Conservation (phyloP, 2,888 invertebrate species). For the Carterocephalus palaemon region DNA sequence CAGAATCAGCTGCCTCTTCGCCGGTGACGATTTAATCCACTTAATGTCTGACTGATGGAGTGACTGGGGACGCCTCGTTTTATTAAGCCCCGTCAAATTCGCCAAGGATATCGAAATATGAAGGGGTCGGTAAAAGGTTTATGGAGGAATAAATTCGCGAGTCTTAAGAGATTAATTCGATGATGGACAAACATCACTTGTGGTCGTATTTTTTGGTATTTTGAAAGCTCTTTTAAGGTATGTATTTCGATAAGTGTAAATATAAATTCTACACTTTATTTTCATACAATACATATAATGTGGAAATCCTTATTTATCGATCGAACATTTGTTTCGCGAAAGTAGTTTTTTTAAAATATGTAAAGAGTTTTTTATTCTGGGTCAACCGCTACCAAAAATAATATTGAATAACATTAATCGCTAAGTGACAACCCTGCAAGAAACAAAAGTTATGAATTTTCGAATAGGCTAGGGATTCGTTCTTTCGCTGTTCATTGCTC, state of each 20-base stretch:
- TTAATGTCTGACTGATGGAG: conserved; percentile 9
- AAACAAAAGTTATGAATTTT: too few relatives aligned
- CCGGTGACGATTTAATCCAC: conserved; percentile 11
- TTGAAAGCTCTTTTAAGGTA: too few relatives aligned
- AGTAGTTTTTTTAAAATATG: too few relatives aligned
- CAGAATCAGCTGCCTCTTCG: conserved; percentile 9
- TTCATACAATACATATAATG: neutral
- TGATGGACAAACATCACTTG: conserved; percentile 9
- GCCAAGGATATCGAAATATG: conserved; percentile 21
- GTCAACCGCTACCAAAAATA: too few relatives aligned
- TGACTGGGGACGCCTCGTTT: conserved; percentile 12
- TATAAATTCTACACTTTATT: neutral
- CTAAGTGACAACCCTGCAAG: too few relatives aligned
- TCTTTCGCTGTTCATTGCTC: too few relatives aligned
- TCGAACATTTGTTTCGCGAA: too few relatives aligned
- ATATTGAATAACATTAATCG: too few relatives aligned
- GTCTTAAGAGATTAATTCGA: conserved; percentile 18
- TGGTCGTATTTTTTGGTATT: conserved; percentile 11
- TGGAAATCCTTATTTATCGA: too few relatives aligned
- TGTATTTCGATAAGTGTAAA: too few relatives aligned
- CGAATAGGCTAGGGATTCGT: too few relatives aligned
- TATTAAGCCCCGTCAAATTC: conserved; percentile 16
- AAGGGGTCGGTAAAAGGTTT: conserved; percentile 18
- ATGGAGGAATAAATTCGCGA: conserved; percentile 16
- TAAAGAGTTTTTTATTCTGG: too few relatives aligned